These are phyloP conservation scores for Scelioninae gen. 1 DNA, from an alignment of 2,888 invertebrate species.

Conservation along the genomic window DNA sequence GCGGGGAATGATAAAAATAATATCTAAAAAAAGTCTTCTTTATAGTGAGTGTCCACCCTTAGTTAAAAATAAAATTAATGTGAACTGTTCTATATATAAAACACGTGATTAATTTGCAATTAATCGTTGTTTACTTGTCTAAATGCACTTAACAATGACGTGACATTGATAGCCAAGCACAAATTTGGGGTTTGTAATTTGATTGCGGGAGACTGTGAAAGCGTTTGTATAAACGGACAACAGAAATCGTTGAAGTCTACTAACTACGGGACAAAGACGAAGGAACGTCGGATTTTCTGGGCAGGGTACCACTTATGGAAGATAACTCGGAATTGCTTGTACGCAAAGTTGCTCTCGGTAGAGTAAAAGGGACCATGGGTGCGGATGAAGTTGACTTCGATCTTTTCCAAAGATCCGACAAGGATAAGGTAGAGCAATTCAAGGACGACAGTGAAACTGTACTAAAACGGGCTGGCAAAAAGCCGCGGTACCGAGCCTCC, in stretches of 20 bases:
- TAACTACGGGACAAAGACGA: conserved; percentile 78
- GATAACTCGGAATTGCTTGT: conserved; percentile 78
- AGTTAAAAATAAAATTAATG: too few species aligned
- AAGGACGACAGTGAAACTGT: conserved; percentile 79
- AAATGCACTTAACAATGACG: conserved; percentile 45
- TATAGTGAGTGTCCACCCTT: too few species aligned
- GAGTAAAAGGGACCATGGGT: conserved; percentile 78
- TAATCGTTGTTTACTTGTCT: too few species aligned
- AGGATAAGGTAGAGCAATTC: conserved; percentile 77
- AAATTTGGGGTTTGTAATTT: conserved; percentile 30
- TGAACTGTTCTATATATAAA: too few species aligned
- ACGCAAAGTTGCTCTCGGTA: conserved; percentile 81
- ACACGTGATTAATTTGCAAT: too few species aligned
- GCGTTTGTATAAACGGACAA: conserved; percentile 46
- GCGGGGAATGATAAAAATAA: too few species aligned
- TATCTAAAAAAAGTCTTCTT: too few species aligned
- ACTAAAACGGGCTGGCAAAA: conserved; percentile 80
- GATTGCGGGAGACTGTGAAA: conserved; percentile 40
- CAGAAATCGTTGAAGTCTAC: conserved; percentile 53
- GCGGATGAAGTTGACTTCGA: conserved; percentile 80
- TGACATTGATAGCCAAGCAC: conserved; percentile 48
- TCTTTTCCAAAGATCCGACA: conserved; percentile 79
- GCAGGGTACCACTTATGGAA: conserved; percentile 77
- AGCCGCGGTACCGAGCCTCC: conserved; percentile 84
- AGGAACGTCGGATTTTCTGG: conserved; percentile 76